These are phyloP conservation scores for Dolichallabes microphthalmus DNA, from an alignment of 2,113 vertebrate genomes.

Conservation along the genomic window DNA sequence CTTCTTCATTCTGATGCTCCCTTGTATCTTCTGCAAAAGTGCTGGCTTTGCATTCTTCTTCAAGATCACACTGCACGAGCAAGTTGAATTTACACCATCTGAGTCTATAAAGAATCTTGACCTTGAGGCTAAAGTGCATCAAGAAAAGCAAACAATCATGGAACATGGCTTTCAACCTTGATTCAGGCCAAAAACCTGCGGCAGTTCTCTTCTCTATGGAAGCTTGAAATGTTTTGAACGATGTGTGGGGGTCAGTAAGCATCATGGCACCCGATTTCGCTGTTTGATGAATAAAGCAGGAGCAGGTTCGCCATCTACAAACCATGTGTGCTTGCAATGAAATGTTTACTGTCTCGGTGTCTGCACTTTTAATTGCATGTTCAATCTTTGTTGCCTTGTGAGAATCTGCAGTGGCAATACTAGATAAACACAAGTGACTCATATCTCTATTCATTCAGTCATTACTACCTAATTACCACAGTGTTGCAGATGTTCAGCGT, in stretches of 20 bases:
- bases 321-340: neutral
- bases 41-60: neutral
- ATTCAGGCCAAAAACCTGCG: neutral
- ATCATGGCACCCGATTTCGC: neutral
- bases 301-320: neutral
- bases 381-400: neutral
- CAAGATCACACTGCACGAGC: neutral
- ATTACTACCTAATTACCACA: conserved; percentile 50
- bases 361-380: neutral
- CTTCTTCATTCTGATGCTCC: neutral
- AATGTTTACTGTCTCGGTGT: conserved; percentile 21
- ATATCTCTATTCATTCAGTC: conserved; percentile 49
- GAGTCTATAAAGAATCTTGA: neutral
- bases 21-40: neutral
- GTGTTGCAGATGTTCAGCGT: conserved; percentile 47
- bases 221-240: neutral
- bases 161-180: neutral
- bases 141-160: neutral
- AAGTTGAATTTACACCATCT: neutral
- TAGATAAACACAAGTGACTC: conserved; percentile 51
- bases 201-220: neutral
- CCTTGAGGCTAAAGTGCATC: neutral
- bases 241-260: neutral
- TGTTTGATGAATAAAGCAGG: neutral
- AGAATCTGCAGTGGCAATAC: conserved; percentile 25